A percentile compares a stretch with the other conserved stretches of the same genome.
These are phyloP conservation scores for Pedicia rivosa DNA, from an alignment of 2,888 invertebrate genomes.

Conservation along the genomic window DNA sequence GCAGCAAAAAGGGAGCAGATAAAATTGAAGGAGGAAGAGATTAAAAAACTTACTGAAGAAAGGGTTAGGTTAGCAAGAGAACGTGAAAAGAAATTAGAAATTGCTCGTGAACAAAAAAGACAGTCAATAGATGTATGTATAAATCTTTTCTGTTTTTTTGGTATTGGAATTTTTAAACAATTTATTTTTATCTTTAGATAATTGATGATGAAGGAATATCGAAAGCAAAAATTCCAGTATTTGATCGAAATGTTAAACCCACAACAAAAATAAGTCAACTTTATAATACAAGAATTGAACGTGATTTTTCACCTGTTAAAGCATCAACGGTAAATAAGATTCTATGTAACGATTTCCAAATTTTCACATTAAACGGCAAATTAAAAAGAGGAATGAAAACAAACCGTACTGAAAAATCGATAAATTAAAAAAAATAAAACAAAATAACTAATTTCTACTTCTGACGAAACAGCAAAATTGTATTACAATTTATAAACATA, in stretches of 20 bases:
- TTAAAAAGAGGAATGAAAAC: background rate
- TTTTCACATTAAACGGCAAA: no score
- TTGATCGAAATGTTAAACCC: slow-evolving; percentile 48
- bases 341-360: slow-evolving; percentile 2
- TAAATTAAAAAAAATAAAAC: background rate
- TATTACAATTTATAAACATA: no score
- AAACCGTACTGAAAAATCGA: background rate
- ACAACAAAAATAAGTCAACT: slow-evolving; percentile 22
- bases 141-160: background rate
- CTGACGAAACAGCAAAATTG: no score
- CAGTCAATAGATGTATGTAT: no score
- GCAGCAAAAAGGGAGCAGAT: slow-evolving; percentile 23
- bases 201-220: slow-evolving; percentile 24
- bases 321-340: slow-evolving; percentile 37
- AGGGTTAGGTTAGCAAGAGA: slow-evolving; percentile 34
- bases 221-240: slow-evolving; percentile 31
- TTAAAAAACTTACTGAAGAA: slow-evolving; percentile 32
- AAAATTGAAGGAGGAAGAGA: slow-evolving; percentile 20
- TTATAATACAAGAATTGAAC: slow-evolving; percentile 21
- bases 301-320: slow-evolving; percentile 44
- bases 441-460: slow-evolving; percentile 1
- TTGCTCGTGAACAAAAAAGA: slow-evolving; percentile 33
- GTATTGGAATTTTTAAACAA: background rate
- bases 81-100: slow-evolving; percentile 34
- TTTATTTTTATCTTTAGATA: slow-evolving; percentile 17